Base-by-base conservation (phyloP, 92 coral and sea anemone species). In the Chrysogorgia sp. region DNA sequence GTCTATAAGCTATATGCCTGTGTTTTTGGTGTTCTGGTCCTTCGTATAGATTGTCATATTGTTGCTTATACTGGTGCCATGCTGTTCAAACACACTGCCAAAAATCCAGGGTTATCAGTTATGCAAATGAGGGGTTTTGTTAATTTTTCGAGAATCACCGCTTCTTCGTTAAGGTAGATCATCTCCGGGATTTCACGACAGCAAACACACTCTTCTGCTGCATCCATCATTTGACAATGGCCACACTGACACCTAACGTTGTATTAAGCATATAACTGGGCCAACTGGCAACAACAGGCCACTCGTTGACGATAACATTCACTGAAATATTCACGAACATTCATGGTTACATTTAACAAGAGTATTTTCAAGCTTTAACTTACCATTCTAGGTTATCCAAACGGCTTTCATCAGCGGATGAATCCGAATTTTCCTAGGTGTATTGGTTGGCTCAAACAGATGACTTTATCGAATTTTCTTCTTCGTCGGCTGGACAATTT, bases 1-100 rank as follows among this genome's bases (percentile, higher is more conserved):
- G 80, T 41, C 48, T 14, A 74, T 74, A 74, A 53, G 80, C 80
- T 48, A 74, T 32, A 40, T 84, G 88, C 34, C 88, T 67, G 63
- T 77, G 64, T 3, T 28, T n/a, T 58, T 84, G 80, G 40, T 83
- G 83, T 1, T 75, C 83, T 23, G 83, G 87, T 2, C 80, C 80
- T 74, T 74, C 79, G 52, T 32, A 72, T 72, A 65, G 79, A 29
- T 72, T 52, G 65, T 72, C 79, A 48, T 72, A 72, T 60, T 72
- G 65, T 49, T 52, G 29, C 79, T 48, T 72, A 65, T 72, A 50
- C 64, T 72, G 79, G 55, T 74, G 29, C 80, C 67, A 74, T 52
- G 67, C 80, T 74, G 80, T 71, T 71, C 2, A 74, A 24, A 74
- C 67, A 55, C 67, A 74, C 80, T 20, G 67, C 64, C 30, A 47